Evolutionary conservation across 2,888 invertebrate species (phyloP).

Genomic region (Neoitamus cyanurus): DNA sequence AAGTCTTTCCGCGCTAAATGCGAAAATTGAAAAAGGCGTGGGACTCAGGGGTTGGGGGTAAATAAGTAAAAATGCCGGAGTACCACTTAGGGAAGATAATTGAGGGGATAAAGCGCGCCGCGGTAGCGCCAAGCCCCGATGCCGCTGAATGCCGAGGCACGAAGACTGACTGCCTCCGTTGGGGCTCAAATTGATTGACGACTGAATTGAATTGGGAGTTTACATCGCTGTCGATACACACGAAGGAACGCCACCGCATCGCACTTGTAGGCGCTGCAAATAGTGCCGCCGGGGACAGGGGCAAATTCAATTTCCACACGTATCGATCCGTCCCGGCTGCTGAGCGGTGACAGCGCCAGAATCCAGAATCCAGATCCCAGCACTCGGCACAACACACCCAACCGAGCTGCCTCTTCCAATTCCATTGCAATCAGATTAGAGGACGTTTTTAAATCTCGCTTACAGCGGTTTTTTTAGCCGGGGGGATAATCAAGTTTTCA

Average conservation of each 20-base stretch:
- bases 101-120: not conserved
- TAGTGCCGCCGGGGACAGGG: not conserved
- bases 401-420: not conserved
- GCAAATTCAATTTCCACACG: conserved; percentile 18
- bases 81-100: conserved; percentile 6
- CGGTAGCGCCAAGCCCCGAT: not conserved
- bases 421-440: conserved; percentile 9
- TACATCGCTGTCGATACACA: not conserved
- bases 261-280: not conserved
- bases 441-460: conserved; percentile 7
- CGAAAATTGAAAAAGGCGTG: not conserved
- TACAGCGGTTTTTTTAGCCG: not conserved
- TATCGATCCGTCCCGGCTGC: not conserved
- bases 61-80: not conserved
- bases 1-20: not conserved
- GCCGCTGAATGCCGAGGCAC: not conserved
- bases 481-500: not conserved
- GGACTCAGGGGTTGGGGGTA: not conserved
- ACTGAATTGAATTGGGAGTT: conserved; percentile 25
- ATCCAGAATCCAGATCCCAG: not conserved
- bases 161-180: not conserved
- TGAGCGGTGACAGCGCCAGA: not conserved
- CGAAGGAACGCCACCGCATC: not conserved
- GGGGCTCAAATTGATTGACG: conserved; percentile 21
- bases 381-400: not conserved